A percentile compares a stretch with the other conserved stretches of the same genome.
These are phyloP conservation scores for Cyclargus thomasi DNA, from an alignment of 1,140 invertebrate species.

Conservation along the genomic window DNA sequence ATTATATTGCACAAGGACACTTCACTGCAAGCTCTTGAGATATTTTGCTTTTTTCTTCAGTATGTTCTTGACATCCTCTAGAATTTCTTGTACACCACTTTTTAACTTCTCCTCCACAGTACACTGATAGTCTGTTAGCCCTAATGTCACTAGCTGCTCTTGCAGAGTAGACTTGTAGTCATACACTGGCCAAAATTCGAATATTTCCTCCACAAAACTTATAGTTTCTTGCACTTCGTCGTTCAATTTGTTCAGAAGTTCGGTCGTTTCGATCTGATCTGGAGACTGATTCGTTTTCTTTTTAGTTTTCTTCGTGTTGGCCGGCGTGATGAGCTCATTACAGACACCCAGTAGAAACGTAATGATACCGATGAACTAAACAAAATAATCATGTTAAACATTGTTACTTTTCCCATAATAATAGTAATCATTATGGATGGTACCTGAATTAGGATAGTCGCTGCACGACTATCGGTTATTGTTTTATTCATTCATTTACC, in stretches of 20 bases:
- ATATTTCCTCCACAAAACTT: conserved; percentile 39
- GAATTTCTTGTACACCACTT: conserved; percentile 42
- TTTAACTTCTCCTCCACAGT: conserved; percentile 48
- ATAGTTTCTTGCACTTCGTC: conserved; percentile 45
- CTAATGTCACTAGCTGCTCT: conserved; percentile 37
- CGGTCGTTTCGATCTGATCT: conserved; percentile 45
- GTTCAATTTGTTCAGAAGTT: conserved; percentile 50
- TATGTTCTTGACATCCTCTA: conserved; percentile 50
- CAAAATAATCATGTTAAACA: conserved; percentile 18
- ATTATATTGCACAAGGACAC: conserved; percentile 29
- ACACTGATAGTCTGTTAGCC: conserved; percentile 37
- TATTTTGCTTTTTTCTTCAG: conserved; percentile 58
- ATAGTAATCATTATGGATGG: too few relatives aligned
- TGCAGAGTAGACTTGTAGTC: conserved; percentile 38
- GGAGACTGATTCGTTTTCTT: conserved; percentile 57
- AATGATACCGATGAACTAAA: conserved; percentile 58
- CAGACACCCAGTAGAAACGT: conserved; percentile 57
- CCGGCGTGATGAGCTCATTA: conserved; percentile 45
- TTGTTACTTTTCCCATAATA: too few relatives aligned
- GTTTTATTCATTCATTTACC: too few relatives aligned
- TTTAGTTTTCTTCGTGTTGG: conserved; percentile 52
- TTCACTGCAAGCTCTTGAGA: conserved; percentile 50
- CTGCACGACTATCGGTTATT: too few relatives aligned
- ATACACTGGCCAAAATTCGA: conserved; percentile 52
- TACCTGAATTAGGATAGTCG: too few relatives aligned